Evolutionary conservation across 2,797 vertebrate species (phyloP), one percentile per base, ranked within the genome.

Genomic region (Hapalemur alaotrensis): DNA sequence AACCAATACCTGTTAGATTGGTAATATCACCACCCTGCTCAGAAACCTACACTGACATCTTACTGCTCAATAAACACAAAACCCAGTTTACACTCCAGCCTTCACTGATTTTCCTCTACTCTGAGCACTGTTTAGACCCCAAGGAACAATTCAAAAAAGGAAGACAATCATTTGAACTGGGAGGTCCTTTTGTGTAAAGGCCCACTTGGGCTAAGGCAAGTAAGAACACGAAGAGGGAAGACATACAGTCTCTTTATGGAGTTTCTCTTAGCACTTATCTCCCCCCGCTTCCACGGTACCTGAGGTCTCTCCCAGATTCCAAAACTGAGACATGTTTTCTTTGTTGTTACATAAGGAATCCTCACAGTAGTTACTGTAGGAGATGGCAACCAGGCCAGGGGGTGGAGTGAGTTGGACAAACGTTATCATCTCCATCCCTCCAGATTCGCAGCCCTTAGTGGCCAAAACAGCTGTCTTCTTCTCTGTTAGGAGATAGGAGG

Each of bases 281-380:
- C 18, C 41, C 76, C 43, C 76, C 23, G 13, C 9, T 79, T 25
- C 5, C 30, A 2, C 25, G 13, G 23, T 87, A 95, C 92, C 97
- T 92, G 73, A 4, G 17, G 0, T 10, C 14, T 1, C 2, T 0
- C 10, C 2, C 2, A 17, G 9, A 1, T 35, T 50, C 97, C 92
- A 81, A 43, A 95, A 11, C 0, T 83, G 25, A 14, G 5, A 0
- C 0, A 97, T 0, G 7, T 0, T 10, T 0, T 6, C 0, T 32
- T 2, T 90, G 72, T 48, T 20, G n/a, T 98, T 97, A 85, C 97
- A 98, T 0, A 90, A 17, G 43, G 81, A 17, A 0, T 65, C 14
- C 0, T 88, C 69, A 17, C 97, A 98, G 92, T 81, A 96, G 88
- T 22, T 95, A 30, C 61, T 95, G 57, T 94, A 97, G 61, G 97